Base-by-base conservation (phyloP, 2,113 vertebrate genomes). In the Pteruthius melanotis region DNA sequence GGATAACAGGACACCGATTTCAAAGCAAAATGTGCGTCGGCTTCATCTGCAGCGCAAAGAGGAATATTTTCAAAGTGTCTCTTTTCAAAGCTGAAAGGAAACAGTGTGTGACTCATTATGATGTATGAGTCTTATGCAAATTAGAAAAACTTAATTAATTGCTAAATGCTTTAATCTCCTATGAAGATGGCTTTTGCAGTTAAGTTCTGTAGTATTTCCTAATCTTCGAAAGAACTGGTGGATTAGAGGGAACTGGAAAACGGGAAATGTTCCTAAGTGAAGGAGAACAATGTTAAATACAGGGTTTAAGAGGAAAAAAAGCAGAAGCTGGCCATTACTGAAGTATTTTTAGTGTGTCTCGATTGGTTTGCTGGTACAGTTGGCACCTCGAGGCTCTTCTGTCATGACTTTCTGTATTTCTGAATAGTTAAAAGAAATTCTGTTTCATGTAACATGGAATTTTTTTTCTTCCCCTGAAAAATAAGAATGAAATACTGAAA, bases 341-440 rank as follows among this genome's bases (percentile, higher is more conserved):
- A 40, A 81, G 60, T 96, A 96, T 96, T 96, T 96, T 93, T 96
- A 92, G 94, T 15, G 64, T 49, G 59, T 49, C 71, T 80, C 4
- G 5, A 19, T 13, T 84, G 31, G 8, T 81, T 40, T 64, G 60
- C 35, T 89, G 53, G 53, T 87, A 53, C 28, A 79, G 44, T 28
- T 87, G 80, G 81, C 35, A 84, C 11, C n/a, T 94, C 39, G 6
- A 63, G 47, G 21, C 57, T 86, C 71, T 80, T 92, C 81, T 71
- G 63, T 65, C 1, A 1, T 57, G 39, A 74, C 20, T 47, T 49
- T 60, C 33, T 89, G 42, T 26, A 22, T 42, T 72, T 23, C 19
- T 47, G 8, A 72, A 53, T 65, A 61, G 21, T 85, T 94, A 54
- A 72, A 74, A 87, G 26, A 81, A 79, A 27, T 40, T 45, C 49